Evolutionary conservation across 2,888 invertebrate genomes (phyloP), one percentile per base, ranked within the genome.

Genomic region (Tachina grossa): DNA sequence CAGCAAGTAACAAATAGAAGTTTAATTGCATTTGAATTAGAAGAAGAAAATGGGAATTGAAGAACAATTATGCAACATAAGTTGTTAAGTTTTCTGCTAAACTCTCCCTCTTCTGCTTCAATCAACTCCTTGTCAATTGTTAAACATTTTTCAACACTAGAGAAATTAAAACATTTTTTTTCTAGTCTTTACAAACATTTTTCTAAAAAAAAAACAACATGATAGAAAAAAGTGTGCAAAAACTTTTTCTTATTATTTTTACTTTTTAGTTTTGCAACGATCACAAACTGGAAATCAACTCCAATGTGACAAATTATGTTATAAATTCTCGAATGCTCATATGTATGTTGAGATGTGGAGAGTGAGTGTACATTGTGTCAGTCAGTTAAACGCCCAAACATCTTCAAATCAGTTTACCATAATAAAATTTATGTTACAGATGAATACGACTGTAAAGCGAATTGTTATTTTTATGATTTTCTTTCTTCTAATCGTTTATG

Each of bases 1-100:
- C 59, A 41, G 31, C 47, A 47, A 66, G 31, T 53, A 74, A 68
- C 72, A 83, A 83, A 72, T 68, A 55, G 57, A 65, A 76, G 76
- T 84, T 84, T 80, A 84, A 84, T 77, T 80, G 84, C 80, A 84
- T 76, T 84, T 84, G 72, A 84, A 76, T 84, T 84, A 84, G 55
- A 75, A 39, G 55, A 75, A 39, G 71, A 76, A 74, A 59, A 49
- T 45, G 10, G 8, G 45, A 71, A 79, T 61, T 55, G 71, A 65
- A 68, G 61, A 81, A 75, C 74, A 45, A 61, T 83, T 83, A 65
- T 66, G 59, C 74, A 78, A 19, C 61, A 75, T 31, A 68, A 61
- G 74, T 59, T 76, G 75, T 22, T 75, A 43, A 41, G 19, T 49
- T n/a, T 57, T 74, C n/a, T n/a, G 43, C 53, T 31, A n/a, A 57